phyloP scores from a whole-genome alignment of 2,888 invertebrate genomes.

The Disparrhopalites patrizii region DNA sequence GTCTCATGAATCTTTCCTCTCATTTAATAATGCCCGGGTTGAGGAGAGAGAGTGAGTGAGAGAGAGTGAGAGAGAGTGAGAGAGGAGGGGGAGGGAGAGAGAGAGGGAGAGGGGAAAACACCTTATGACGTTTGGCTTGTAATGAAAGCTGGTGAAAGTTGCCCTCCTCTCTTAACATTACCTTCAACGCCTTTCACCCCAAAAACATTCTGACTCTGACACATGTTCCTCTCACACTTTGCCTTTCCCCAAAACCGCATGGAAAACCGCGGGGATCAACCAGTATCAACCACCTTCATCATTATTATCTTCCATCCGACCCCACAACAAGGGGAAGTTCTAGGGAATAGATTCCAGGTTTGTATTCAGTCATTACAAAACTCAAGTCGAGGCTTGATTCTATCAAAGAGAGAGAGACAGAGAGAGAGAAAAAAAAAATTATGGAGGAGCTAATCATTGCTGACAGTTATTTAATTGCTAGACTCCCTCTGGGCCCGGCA shows the following conservation, averaged over 20 bases:
- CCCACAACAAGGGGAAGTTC: too few relatives aligned
- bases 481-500: background rate
- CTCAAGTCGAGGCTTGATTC: constrained; percentile 1
- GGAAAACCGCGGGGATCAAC: too few relatives aligned
- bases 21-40: background rate
- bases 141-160: too few relatives aligned
- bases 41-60: background rate
- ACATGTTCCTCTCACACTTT: background rate
- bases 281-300: too few relatives aligned
- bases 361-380: too few relatives aligned
- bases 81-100: background rate
- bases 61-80: background rate
- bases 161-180: too few relatives aligned
- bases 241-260: too few relatives aligned
- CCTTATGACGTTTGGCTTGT: background rate
- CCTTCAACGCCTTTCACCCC: too few relatives aligned
- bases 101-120: background rate
- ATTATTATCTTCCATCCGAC: too few relatives aligned
- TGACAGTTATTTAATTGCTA: constrained; percentile 17
- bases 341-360: too few relatives aligned
- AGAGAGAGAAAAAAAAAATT: constrained; percentile 1
- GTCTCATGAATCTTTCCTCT: background rate
- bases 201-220: constrained; percentile 3
- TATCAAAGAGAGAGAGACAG: background rate
- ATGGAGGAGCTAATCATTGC: constrained; percentile 5